These are phyloP conservation scores for Nephrotoma flavescens DNA, from an alignment of 2,888 invertebrate species.

Conservation along the genomic window DNA sequence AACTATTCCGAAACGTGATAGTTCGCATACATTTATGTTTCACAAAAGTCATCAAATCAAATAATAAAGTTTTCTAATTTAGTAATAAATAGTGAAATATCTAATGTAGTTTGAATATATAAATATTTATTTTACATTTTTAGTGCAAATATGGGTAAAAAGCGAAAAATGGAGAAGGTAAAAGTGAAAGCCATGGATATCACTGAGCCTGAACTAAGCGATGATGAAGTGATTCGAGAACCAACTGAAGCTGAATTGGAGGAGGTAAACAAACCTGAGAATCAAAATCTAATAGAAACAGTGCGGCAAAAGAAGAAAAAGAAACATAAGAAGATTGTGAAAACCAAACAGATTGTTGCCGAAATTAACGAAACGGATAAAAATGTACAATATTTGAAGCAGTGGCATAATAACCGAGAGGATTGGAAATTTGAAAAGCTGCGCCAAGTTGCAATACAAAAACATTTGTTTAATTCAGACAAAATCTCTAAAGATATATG, in stretches of 20 bases:
- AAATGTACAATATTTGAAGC: slow-evolving; percentile 49
- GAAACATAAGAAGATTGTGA: slow-evolving; percentile 41
- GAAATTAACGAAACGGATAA: slow-evolving; percentile 42
- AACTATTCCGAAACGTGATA: neutral
- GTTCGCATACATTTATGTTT: neutral
- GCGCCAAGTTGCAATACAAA: slow-evolving; percentile 60
- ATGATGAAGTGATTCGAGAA: slow-evolving; percentile 29
- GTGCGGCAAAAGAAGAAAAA: slow-evolving; percentile 50
- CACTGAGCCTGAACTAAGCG: neutral
- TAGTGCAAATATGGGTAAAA: neutral
- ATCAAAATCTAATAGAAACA: slow-evolving; percentile 36
- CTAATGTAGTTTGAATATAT: neutral
- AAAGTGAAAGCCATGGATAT: neutral
- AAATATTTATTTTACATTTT: neutral
- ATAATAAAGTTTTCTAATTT: neutral
- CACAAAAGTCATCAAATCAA: neutral
- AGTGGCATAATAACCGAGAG: slow-evolving; percentile 53
- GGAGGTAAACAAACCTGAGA: slow-evolving; percentile 26
- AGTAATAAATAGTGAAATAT: too few species aligned
- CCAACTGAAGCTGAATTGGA: slow-evolving; percentile 25
- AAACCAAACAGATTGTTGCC: slow-evolving; percentile 37
- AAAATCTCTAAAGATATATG: slow-evolving; percentile 47
- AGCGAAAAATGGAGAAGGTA: neutral
- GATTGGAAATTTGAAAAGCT: slow-evolving; percentile 73
- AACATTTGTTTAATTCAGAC: slow-evolving; percentile 46